Conservation (phyloP, 2,888 invertebrate species). For the Candidula unifasciata region DNA sequence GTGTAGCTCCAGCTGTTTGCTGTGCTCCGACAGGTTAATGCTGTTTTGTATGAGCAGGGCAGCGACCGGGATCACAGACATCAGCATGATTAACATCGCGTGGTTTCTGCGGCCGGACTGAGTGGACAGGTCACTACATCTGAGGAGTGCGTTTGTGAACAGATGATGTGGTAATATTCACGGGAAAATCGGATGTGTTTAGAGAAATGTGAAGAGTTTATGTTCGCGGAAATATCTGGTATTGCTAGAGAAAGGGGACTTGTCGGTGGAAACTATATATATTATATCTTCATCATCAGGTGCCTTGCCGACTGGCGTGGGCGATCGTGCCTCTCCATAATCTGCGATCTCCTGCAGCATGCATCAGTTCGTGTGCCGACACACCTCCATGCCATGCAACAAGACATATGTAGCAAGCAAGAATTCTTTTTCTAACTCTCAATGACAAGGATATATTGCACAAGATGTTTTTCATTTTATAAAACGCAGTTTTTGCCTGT, state of each 20-base stretch:
- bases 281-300: no score
- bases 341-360: no score
- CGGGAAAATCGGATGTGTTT: background rate
- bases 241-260: background rate
- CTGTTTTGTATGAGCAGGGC: conserved; percentile 55
- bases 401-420: no score
- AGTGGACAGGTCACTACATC: conserved; percentile 53
- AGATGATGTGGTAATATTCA: background rate
- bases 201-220: background rate
- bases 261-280: no score
- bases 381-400: no score
- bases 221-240: background rate
- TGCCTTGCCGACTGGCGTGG: no score
- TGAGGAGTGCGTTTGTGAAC: background rate
- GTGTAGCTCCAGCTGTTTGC: conserved; percentile 25
- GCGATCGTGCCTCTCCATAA: no score
- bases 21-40: conserved; percentile 40
- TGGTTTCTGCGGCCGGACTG: conserved; percentile 51
- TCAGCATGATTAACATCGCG: conserved; percentile 53
- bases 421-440: no score
- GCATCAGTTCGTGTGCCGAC: no score
- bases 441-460: no score
- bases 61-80: conserved; percentile 51
- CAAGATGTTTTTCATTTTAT: no score
- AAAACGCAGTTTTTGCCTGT: no score